Base-by-base conservation (phyloP, 2,113 vertebrate genomes). In the Ciconia stormi region DNA sequence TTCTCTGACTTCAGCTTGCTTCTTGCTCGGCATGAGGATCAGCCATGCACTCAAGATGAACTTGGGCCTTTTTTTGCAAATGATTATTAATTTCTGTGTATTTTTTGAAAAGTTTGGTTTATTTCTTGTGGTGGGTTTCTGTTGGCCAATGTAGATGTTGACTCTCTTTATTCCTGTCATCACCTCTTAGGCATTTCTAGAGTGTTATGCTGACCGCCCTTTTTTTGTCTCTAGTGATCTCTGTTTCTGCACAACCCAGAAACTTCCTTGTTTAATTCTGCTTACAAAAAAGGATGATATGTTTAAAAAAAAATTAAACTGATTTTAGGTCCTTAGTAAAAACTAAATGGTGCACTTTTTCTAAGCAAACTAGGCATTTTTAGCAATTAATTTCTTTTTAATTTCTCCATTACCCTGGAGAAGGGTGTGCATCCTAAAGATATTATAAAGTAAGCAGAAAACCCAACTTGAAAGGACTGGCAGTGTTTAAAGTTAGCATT, bases 401-500 rank as follows among this genome's bases (percentile, higher is more conserved):
- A 81, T 70, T 83, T 92, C 82, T 87, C 44, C 67, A 66, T 94
- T 96, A 90, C 86, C 72, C 74, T 80, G 74, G 42, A 85, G 69
- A 93, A 89, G 76, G 58, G 49, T 90, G 44, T 93, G 90, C 59
- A 90, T 87, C 87, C 95, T 84, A 52, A 95, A 96, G 90, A 87
- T 70, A 82, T 62, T 97, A 93, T 67, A 90, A 97, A 96, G 53
- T 82, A 92, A 96, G 62, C 88, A 71, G 63, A 88, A 72, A 63
- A 53, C 32, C 27, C 56, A 63, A 83, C 61, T 95, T 71, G 16
- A 96, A 97, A 96, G 94, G 85, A 90, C 72, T 86, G 72, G 49
- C 67, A 94, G 74, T 96, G 81, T 93, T 98, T 97, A 96, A 91
- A 92, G 62, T 61, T 52, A 91, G 70, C 92, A 95, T 89, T 83